Conservation (phyloP, 2,888 invertebrate species). For the Cataglyphis altisquamis region DNA sequence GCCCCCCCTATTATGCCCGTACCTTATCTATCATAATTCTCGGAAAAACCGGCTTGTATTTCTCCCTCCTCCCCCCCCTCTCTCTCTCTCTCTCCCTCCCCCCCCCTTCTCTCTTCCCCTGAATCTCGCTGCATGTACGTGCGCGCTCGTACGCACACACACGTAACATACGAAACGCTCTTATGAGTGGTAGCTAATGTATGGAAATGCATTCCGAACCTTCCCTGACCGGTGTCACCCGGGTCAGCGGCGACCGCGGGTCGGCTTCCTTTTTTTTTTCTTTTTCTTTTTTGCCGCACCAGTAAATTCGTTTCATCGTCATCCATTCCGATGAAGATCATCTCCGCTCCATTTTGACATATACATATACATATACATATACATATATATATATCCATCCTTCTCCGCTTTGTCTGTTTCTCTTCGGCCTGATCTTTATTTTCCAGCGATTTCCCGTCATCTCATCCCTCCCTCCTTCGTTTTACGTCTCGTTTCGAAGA, state of each 20-base stretch:
- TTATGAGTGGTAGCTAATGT: conserved; percentile 71
- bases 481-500: not conserved
- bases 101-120: not conserved
- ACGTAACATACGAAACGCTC: not conserved
- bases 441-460: not conserved
- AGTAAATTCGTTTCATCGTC: conserved; percentile 78
- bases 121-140: not conserved
- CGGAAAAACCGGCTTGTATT: conserved; percentile 65
- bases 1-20: conserved; percentile 50
- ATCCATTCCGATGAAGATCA: conserved; percentile 65
- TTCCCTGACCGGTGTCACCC: conserved; percentile 72
- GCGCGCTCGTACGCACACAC: no score
- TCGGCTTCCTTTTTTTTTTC: conserved; percentile 37
- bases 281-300: conserved; percentile 63
- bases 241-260: conserved; percentile 37
- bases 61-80: not conserved
- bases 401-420: conserved; percentile 46
- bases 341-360: conserved; percentile 76
- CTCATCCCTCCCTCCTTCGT: not conserved
- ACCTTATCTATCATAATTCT: conserved; percentile 74
- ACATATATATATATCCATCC: not conserved
- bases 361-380: not conserved
- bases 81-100: no score
- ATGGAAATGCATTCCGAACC: conserved; percentile 79
- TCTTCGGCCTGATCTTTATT: conserved; percentile 58